A percentile compares a stretch with the other conserved stretches of the same genome.
Conservation (phyloP, 2,797 vertebrate species). For the Clamator glandarius region DNA sequence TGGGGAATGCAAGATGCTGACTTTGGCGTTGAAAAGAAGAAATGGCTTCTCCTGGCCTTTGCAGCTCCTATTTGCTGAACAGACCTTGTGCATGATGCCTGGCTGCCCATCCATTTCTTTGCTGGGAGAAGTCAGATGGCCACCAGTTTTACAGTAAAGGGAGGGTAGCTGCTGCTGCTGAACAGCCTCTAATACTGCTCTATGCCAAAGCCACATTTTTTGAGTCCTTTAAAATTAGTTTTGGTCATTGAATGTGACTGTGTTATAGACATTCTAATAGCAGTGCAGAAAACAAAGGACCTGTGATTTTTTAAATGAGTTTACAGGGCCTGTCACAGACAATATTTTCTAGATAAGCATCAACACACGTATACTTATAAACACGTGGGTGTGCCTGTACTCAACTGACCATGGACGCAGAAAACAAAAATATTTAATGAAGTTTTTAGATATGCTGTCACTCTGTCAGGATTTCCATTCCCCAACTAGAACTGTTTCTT, state of each 20-base stretch:
- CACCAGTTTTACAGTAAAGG: not conserved
- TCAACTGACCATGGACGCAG: not conserved
- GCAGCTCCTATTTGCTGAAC: not conserved
- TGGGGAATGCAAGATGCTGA: not conserved
- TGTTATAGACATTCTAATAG: not conserved
- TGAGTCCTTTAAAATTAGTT: not conserved
- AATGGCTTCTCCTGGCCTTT: not conserved
- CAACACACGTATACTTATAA: not conserved
- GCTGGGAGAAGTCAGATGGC: not conserved
- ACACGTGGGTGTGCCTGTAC: not conserved
- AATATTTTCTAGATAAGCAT: not conserved
- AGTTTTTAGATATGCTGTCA: not conserved
- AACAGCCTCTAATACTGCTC: not conserved
- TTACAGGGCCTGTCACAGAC: not conserved
- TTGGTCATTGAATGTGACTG: not conserved
- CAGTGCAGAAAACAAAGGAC: not conserved
- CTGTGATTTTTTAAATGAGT: not conserved
- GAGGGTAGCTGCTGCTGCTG: not conserved
- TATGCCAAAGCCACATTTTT: not conserved
- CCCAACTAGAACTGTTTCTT: not conserved
- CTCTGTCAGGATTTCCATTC: not conserved
- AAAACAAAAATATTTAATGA: not conserved
- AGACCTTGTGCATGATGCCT: not conserved
- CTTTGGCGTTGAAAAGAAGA: not conserved
- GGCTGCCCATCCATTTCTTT: not conserved